A percentile compares a stretch with the other conserved stretches of the same genome.
Conservation (phyloP, 2,797 vertebrate species). For the Sphenopsis melanotis region DNA sequence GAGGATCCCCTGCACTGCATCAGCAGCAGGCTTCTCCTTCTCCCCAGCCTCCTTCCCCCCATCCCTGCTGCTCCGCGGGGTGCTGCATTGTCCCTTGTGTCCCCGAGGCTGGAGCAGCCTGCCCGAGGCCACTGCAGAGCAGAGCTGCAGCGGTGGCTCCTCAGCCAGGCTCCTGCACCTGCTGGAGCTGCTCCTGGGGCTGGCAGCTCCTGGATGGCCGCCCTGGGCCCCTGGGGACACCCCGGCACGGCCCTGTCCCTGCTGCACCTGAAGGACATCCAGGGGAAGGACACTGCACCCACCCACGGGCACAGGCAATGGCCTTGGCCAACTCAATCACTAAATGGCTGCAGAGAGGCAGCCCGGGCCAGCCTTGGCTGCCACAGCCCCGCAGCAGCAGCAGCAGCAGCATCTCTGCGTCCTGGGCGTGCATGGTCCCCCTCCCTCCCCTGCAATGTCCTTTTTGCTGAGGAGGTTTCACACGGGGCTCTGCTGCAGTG, state of each 20-base stretch:
- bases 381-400: neutral
- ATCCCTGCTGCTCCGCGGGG: neutral
- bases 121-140: neutral
- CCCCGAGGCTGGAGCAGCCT: neutral
- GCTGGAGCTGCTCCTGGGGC: neutral
- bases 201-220: accelerated
- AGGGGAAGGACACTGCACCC: neutral
- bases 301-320: neutral
- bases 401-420: constrained; percentile 2
- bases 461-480: constrained; percentile 8
- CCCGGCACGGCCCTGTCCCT: accelerated
- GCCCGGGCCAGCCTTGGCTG: neutral
- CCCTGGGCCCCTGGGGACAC: neutral
- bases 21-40: neutral
- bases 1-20: neutral
- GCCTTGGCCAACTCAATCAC: constrained; percentile 23
- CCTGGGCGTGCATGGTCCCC: neutral
- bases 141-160: neutral
- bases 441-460: neutral
- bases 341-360: neutral
- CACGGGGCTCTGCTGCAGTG: constrained; percentile 47
- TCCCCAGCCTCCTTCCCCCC: neutral
- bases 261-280: neutral
- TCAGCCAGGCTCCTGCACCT: neutral
- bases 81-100: neutral